These are phyloP conservation scores for Pharmacophagus antenor DNA, from an alignment of 2,888 invertebrate species.

Conservation along the genomic window DNA sequence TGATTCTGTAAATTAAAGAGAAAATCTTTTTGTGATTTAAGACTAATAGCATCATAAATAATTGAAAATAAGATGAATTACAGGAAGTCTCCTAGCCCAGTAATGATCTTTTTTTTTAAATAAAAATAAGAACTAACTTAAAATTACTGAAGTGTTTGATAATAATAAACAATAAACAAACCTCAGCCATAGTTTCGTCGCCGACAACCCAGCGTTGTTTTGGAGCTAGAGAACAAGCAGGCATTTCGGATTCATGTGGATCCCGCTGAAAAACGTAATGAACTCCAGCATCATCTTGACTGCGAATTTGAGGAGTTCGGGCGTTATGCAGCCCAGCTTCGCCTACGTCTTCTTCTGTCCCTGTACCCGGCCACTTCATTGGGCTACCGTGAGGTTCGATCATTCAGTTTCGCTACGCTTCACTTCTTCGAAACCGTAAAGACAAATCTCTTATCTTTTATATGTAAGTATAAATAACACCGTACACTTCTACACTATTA, in stretches of 20 bases:
- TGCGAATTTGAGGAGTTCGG: slow-evolving; percentile 84
- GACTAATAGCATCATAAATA: neutral
- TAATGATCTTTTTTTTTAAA: neutral
- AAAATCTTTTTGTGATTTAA: too few relatives aligned
- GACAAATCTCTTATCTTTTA: slow-evolving; percentile 53
- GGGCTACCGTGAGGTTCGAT: slow-evolving; percentile 82
- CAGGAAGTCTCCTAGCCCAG: neutral
- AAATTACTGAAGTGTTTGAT: slow-evolving; percentile 10
- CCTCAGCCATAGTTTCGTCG: slow-evolving; percentile 93
- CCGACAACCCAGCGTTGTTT: slow-evolving; percentile 94
- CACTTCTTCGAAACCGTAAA: slow-evolving; percentile 60
- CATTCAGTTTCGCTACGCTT: slow-evolving; percentile 76
- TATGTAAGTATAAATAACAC: slow-evolving; percentile 46
- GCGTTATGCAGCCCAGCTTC: slow-evolving; percentile 81
- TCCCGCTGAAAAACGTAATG: slow-evolving; percentile 93
- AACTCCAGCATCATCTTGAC: slow-evolving; percentile 93
- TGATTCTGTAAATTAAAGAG: slow-evolving; percentile 83
- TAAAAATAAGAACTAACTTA: neutral
- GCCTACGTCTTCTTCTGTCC: slow-evolving; percentile 83
- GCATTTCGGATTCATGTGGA: slow-evolving; percentile 90
- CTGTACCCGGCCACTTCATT: slow-evolving; percentile 90
- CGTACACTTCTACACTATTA: slow-evolving; percentile 47
- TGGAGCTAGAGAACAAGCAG: slow-evolving; percentile 81
- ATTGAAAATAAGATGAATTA: neutral
- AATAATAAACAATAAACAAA: slow-evolving; percentile 68